Conservation (phyloP, 2,113 vertebrate species). For the Labrus mixtus region DNA sequence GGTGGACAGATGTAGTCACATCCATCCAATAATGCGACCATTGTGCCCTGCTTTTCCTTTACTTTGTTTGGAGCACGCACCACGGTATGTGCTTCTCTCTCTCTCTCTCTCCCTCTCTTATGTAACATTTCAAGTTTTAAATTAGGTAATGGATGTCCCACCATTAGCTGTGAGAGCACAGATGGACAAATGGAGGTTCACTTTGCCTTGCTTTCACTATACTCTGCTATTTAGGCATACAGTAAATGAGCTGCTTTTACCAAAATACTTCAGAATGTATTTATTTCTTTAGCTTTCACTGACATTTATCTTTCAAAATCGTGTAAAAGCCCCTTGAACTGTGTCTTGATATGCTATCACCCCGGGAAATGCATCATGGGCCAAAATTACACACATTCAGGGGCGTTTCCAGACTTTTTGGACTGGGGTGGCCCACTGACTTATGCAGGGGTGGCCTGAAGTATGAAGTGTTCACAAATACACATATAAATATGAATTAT, state of each 20-base stretch:
- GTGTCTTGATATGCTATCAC: too few species aligned
- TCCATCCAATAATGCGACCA: conserved; percentile 23
- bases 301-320: conserved; percentile 31
- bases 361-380: too few species aligned
- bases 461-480: too few species aligned
- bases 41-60: conserved; percentile 10
- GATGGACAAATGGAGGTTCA: conserved; percentile 34
- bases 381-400: too few species aligned
- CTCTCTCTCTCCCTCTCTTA: conserved; percentile 15
- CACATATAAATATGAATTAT: too few species aligned
- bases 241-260: conserved; percentile 9
- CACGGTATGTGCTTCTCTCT: background rate
- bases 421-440: too few species aligned
- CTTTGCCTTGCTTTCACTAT: conserved; percentile 3
- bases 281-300: background rate
- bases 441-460: too few species aligned
- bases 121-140: conserved; percentile 25
- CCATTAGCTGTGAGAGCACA: conserved; percentile 16
- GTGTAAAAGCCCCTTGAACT: background rate
- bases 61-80: conserved; percentile 1
- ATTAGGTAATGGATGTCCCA: conserved; percentile 9
- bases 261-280: background rate
- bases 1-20: conserved; percentile 31
- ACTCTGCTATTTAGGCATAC: background rate
- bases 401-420: too few species aligned